phyloP scores from a whole-genome alignment of 2,797 vertebrate genomes.

The Apogon hyalosoma region DNA sequence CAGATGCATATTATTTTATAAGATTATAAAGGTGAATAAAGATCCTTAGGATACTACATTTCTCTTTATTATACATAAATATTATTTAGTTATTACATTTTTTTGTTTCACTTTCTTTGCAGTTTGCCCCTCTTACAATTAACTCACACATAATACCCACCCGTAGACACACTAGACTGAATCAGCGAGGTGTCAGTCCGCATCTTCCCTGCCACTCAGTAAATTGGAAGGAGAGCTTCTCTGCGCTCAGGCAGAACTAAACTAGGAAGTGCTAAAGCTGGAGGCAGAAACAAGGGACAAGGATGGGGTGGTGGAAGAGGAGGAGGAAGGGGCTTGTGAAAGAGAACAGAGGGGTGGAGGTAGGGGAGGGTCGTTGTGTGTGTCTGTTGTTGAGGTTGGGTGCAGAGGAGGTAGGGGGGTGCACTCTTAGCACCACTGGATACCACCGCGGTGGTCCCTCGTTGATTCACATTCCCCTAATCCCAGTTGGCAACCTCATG shows the following conservation, averaged over 20 bases:
- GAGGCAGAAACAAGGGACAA: slow-evolving; percentile 84
- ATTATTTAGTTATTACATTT: slow-evolving; percentile 12
- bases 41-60: slow-evolving; percentile 26
- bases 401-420: neutral
- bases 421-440: slow-evolving; percentile 68
- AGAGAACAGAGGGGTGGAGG: slow-evolving; percentile 46
- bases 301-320: slow-evolving; percentile 28
- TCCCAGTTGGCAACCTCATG: slow-evolving; percentile 79
- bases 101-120: neutral
- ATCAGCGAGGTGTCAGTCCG: slow-evolving; percentile 73
- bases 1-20: slow-evolving; percentile 45
- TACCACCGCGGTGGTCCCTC: slow-evolving; percentile 74
- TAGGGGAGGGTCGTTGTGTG: slow-evolving; percentile 12
- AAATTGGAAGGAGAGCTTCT: slow-evolving; percentile 86
- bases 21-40: slow-evolving; percentile 34
- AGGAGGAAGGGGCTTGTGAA: slow-evolving; percentile 45
- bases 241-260: slow-evolving; percentile 90
- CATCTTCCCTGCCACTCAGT: slow-evolving; percentile 87
- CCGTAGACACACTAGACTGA: slow-evolving; percentile 33
- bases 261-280: slow-evolving; percentile 91
- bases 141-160: slow-evolving; percentile 27
- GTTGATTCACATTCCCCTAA: slow-evolving; percentile 76
- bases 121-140: slow-evolving; percentile 18
- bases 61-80: slow-evolving; percentile 7
- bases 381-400: too few species aligned